A percentile compares a stretch with the other conserved stretches of the same genome.
phyloP scores from a whole-genome alignment of 2,797 vertebrate species.

The Gallinago nigripennis region DNA sequence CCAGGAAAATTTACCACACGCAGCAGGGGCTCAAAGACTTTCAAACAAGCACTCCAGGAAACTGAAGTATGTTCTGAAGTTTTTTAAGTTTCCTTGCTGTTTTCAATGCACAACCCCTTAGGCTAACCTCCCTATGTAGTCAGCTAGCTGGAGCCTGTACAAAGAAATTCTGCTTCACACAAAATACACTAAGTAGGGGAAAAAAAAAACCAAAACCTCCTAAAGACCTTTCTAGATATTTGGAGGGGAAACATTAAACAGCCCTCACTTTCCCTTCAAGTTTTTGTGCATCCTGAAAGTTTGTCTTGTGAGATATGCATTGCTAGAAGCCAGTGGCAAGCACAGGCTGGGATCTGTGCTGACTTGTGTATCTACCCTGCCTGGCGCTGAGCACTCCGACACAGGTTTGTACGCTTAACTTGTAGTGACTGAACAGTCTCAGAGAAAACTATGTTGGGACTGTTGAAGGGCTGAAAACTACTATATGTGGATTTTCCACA shows the following conservation, averaged over 20 bases:
- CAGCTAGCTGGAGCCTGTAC: constrained; percentile 48
- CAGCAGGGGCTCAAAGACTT: constrained; percentile 31
- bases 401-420: not conserved
- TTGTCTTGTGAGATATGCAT: not conserved
- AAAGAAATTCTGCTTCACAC: constrained; percentile 25
- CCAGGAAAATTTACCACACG: constrained; percentile 36
- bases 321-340: not conserved
- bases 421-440: not conserved
- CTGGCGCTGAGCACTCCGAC: not conserved
- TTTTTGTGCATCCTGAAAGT: not conserved
- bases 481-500: not conserved
- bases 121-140: constrained; percentile 16
- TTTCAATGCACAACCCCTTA: constrained; percentile 18
- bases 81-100: constrained; percentile 28
- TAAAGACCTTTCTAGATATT: constrained; percentile 10
- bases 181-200: not conserved
- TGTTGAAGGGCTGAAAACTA: not conserved
- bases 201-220: not conserved
- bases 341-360: not conserved
- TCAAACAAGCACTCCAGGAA: constrained; percentile 51
- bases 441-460: not conserved
- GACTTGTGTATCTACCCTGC: not conserved
- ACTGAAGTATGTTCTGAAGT: not conserved
- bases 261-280: not conserved
- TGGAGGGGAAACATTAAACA: constrained; percentile 7